Evolutionary conservation across 2,797 vertebrate genomes (phyloP).

Genomic region (Rousettus madagascariensis): DNA sequence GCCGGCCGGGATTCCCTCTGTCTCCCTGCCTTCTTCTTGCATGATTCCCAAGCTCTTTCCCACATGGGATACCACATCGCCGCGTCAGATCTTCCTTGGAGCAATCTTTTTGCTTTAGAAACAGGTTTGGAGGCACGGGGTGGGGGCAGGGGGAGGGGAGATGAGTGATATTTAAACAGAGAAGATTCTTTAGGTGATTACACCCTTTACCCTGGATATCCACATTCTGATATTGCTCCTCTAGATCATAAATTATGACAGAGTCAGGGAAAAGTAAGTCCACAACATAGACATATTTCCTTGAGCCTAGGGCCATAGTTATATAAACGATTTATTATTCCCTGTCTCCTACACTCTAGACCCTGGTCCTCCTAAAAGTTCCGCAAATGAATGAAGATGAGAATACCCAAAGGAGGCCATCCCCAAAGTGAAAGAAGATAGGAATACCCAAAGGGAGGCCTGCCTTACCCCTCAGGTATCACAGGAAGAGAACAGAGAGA

Average conservation of each 20-base stretch:
- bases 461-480: neutral
- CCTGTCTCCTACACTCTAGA: neutral
- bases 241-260: neutral
- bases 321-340: neutral
- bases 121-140: neutral
- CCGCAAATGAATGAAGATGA: neutral
- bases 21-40: neutral
- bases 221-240: neutral
- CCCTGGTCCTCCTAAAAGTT: neutral
- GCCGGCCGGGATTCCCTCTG: neutral
- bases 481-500: neutral
- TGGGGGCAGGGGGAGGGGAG: no score
- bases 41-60: neutral
- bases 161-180: neutral
- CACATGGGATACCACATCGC: neutral
- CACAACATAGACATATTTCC: neutral
- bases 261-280: neutral
- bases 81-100: neutral
- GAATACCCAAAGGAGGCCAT: neutral
- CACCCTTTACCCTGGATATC: neutral
- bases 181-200: neutral
- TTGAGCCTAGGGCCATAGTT: neutral
- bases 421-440: neutral
- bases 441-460: neutral
- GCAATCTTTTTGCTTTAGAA: neutral